phyloP scores from a whole-genome alignment of 2,888 invertebrate genomes.

The Petrolisthes cinctipes region DNA sequence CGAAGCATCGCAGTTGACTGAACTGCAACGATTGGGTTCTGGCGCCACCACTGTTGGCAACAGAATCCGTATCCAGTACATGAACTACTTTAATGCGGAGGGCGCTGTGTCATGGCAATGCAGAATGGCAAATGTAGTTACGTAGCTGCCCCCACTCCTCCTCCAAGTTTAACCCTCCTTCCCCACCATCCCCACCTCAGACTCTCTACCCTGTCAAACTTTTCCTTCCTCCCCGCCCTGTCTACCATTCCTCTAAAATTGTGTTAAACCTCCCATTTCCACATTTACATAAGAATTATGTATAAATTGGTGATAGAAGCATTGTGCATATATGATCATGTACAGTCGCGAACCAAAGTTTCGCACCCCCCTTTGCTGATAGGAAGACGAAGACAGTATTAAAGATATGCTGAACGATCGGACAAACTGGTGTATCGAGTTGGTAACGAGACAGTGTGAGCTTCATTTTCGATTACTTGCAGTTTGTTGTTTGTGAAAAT shows the following conservation, averaged over 20 bases:
- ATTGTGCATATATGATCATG: no score
- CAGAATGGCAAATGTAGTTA: conserved; percentile 32
- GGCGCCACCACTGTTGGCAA: conserved; percentile 27
- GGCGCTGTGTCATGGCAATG: conserved; percentile 32
- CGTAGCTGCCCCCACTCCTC: conserved; percentile 19
- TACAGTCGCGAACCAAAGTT: no score
- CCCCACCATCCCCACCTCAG: conserved; percentile 34
- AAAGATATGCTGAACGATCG: no score
- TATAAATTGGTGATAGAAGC: not conserved
- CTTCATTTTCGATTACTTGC: no score
- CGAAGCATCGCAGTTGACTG: conserved; percentile 28
- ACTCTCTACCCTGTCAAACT: conserved; percentile 24
- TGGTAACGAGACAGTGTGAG: no score
- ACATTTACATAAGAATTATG: conserved; percentile 33
- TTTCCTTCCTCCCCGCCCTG: conserved; percentile 28
- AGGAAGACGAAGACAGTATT: no score
- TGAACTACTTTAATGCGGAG: conserved; percentile 34
- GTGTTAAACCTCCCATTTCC: conserved; percentile 22
- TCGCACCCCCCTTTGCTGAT: no score
- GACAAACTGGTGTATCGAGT: no score
- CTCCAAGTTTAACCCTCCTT: conserved; percentile 1
- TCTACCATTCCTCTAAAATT: conserved; percentile 19
- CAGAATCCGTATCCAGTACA: conserved; percentile 26
- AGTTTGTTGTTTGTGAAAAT: no score
- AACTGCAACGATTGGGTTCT: not conserved